Evolutionary conservation across 2,113 vertebrate species (phyloP), one percentile per base, ranked within the genome.

Genomic region (Poecilia latipinna): DNA sequence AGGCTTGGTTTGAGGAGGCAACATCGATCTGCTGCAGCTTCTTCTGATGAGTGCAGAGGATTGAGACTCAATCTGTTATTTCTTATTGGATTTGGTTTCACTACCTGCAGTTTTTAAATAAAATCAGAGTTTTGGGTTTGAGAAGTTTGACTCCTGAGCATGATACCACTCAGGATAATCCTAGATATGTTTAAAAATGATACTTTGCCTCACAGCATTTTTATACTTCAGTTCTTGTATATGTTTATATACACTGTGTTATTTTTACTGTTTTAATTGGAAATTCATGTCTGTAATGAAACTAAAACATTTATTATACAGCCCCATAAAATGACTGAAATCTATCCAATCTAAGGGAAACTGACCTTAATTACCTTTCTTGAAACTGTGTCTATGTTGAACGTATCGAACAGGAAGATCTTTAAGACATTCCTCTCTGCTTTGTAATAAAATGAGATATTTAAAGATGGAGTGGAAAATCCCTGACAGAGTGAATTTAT

Each of bases 1-100:
- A 84, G 75, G 80, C 86, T 83, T 77, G 22, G 13, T 31, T 0
- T 54, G 68, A 32, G 8, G 44, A 74, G 57, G 4, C 1, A 1
- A 28, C 2, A 12, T 37, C 17, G 3, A 7, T 3, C 12, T 7
- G 15, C 3, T 29, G 13, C 26, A 19, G 7, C 22, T 7, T 28
- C 12, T 32, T 54, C 19, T 62, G 26, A 37, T 39, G 4, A 61
- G 24, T 2, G 22, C 39, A 32, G 11, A 62, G 8, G 4, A 32
- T 15, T 48, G 4, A 26, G 8, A 29, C 26, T 68, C 1, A 24
- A 37, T 3, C n/a, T 61, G n/a, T 28, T 61, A 13, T 61, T 61
- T 42, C 39, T 42, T 3, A 42, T 42, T 42, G 4, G 39, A 15
- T 42, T 42, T 42, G 13, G 39, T 42, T 42, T 42, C 39, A 42